A percentile compares a stretch with the other conserved stretches of the same genome.
Conservation (phyloP, 2,888 invertebrate species). For the Caenorhabditis uteleia region DNA sequence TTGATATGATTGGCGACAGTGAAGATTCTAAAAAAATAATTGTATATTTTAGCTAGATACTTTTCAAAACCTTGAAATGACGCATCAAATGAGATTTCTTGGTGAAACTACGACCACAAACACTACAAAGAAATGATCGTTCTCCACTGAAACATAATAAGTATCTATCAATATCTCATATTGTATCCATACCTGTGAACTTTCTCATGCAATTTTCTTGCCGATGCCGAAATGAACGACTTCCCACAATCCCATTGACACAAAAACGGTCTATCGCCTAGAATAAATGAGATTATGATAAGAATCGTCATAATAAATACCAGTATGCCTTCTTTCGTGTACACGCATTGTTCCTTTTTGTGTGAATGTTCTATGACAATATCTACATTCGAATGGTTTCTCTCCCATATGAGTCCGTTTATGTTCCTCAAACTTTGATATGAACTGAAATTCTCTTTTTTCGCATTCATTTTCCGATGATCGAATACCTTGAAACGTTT, state of each 20-base stretch:
- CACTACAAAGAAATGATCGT: slow-evolving; percentile 33
- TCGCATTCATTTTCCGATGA: not conserved
- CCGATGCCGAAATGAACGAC: slow-evolving; percentile 53
- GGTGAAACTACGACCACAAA: slow-evolving; percentile 41
- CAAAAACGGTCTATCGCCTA: slow-evolving; percentile 52
- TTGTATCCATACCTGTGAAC: slow-evolving; percentile 31
- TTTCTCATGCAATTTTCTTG: slow-evolving; percentile 52
- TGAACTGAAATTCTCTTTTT: slow-evolving; percentile 21
- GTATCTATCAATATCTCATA: not conserved
- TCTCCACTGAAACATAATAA: slow-evolving; percentile 34
- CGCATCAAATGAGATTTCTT: slow-evolving; percentile 47
- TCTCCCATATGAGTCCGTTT: slow-evolving; percentile 19
- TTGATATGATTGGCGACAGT: not conserved
- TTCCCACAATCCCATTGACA: slow-evolving; percentile 63
- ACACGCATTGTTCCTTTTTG: slow-evolving; percentile 48
- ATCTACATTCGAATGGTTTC: slow-evolving; percentile 17
- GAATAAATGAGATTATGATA: slow-evolving; percentile 2
- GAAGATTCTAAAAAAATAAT: not conserved
- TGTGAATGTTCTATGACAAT: slow-evolving; percentile 28
- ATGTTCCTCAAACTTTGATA: slow-evolving; percentile 32
- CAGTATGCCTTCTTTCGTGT: slow-evolving; percentile 41
- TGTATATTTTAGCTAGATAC: not conserved
- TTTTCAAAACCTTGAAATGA: slow-evolving; percentile 33
- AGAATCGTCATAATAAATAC: slow-evolving; percentile 5
- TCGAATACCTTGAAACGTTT: slow-evolving; percentile 10